A percentile compares a stretch with the other conserved stretches of the same genome.
phyloP scores from a whole-genome alignment of 2,888 invertebrate genomes.

The Drosophila cracens region DNA sequence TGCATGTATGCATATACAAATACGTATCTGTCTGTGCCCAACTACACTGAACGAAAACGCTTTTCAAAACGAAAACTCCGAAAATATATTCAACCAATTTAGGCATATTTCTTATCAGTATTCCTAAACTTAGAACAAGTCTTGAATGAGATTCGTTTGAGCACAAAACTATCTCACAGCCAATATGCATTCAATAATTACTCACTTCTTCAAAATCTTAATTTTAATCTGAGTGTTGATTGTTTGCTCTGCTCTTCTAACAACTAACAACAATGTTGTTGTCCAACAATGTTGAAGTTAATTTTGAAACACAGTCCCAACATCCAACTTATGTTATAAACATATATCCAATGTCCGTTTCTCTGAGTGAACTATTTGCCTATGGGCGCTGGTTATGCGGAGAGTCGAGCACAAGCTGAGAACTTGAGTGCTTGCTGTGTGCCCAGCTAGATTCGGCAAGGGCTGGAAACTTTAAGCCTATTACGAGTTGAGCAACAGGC shows the following conservation, averaged over 20 bases:
- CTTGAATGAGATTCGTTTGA: background rate
- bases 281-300: background rate
- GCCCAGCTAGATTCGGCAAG: background rate
- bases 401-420: slow-evolving; percentile 4
- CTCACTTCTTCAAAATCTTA: background rate
- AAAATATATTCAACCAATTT: background rate
- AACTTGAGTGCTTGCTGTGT: background rate
- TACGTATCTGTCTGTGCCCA: background rate
- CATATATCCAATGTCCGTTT: background rate
- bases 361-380: background rate
- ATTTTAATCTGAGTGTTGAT: background rate
- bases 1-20: background rate
- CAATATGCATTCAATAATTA: background rate
- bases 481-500: slow-evolving; percentile 27
- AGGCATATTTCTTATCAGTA: background rate
- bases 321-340: background rate
- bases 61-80: background rate
- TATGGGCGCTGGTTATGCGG: background rate
- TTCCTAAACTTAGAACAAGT: background rate
- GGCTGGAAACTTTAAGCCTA: slow-evolving; percentile 26
- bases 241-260: too few relatives aligned
- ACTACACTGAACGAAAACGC: background rate
- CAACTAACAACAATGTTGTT: background rate
- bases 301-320: background rate
- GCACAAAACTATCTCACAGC: background rate